Percentiles rank a stretch among this genome's conserved stretches.
phyloP scores from a whole-genome alignment of 2,888 invertebrate genomes.

The Adineta ricciae region DNA sequence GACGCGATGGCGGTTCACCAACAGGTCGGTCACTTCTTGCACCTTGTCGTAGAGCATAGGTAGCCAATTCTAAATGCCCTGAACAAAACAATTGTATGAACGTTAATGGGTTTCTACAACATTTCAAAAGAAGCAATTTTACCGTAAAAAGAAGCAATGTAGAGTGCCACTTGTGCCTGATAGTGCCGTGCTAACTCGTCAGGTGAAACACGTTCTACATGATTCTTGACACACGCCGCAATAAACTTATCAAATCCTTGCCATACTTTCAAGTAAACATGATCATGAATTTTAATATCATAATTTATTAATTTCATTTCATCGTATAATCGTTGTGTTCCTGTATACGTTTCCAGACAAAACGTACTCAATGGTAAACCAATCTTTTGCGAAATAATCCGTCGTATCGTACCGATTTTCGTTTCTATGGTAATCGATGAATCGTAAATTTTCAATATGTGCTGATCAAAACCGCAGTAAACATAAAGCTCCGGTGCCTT shows the following conservation, averaged over 20 bases:
- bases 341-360: constrained; percentile 41
- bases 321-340: constrained; percentile 43
- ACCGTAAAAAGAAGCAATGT: constrained; percentile 26
- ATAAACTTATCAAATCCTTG: constrained; percentile 48
- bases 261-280: constrained; percentile 43
- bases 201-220: background rate
- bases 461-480: background rate
- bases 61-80: constrained; percentile 24
- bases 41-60: constrained; percentile 6
- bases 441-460: constrained; percentile 19
- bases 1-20: constrained; percentile 30
- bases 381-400: constrained; percentile 36
- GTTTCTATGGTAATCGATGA: background rate
- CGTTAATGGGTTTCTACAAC: too few relatives aligned
- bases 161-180: constrained; percentile 27
- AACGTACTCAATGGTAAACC: constrained; percentile 48
- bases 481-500: constrained; percentile 40
- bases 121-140: background rate
- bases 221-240: constrained; percentile 40
- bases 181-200: constrained; percentile 25
- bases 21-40: constrained; percentile 21
- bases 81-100: background rate
- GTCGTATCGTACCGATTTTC: constrained; percentile 17
- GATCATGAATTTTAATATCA: constrained; percentile 37
- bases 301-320: constrained; percentile 43